Evolutionary conservation across 2,888 invertebrate genomes (phyloP).

Genomic region (Vesta saturnalis): DNA sequence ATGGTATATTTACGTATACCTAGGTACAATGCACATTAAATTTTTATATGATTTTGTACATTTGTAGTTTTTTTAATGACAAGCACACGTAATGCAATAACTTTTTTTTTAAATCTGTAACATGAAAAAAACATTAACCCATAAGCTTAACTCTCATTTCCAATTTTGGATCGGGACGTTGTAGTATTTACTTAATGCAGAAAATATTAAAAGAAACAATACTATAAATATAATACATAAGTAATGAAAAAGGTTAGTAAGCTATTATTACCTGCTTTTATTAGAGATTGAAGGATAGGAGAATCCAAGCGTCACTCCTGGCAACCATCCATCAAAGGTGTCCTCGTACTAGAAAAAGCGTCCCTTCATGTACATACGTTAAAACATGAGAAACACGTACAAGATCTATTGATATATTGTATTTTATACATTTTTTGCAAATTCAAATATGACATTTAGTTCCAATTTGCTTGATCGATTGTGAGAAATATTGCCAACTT

Average conservation of each 20-base stretch:
- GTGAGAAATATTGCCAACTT: constrained; percentile 50
- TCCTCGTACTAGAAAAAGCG: constrained; percentile 56
- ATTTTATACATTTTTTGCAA: constrained; percentile 52
- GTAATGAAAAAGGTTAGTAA: constrained; percentile 16
- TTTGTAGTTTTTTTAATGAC: too few relatives aligned
- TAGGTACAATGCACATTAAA: too few relatives aligned
- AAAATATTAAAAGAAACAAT: neutral
- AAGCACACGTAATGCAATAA: too few relatives aligned
- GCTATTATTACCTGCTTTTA: constrained; percentile 24
- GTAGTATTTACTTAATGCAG: too few relatives aligned
- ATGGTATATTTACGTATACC: too few relatives aligned
- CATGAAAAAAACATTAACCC: too few relatives aligned
- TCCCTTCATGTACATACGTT: constrained; percentile 53
- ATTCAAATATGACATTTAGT: constrained; percentile 49
- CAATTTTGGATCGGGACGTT: too few relatives aligned
- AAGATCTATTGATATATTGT: constrained; percentile 58
- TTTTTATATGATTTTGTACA: too few relatives aligned
- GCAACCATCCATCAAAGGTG: constrained; percentile 57
- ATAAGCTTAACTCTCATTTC: too few relatives aligned
- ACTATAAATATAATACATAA: neutral
- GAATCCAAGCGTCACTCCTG: constrained; percentile 28
- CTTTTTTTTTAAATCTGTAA: too few relatives aligned
- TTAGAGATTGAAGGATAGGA: constrained; percentile 7
- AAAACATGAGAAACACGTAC: constrained; percentile 56
- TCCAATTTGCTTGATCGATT: constrained; percentile 57